Conservation (phyloP, 2,113 vertebrate species). For the Leptosomus discolor region DNA sequence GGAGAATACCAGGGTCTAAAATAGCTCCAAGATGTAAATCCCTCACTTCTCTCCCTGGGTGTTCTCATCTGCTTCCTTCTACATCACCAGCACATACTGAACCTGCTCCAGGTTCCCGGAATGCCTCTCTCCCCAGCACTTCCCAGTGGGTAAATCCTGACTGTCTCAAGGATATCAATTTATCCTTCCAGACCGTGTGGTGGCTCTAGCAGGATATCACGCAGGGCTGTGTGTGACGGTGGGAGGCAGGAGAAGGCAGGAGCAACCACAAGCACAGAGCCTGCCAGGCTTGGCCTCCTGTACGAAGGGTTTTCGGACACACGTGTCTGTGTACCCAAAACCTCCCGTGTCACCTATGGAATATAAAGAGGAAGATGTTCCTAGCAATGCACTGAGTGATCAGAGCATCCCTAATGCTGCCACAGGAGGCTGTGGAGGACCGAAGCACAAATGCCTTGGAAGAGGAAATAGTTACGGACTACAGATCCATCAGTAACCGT, state of each 20-base stretch:
- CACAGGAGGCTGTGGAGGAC: background rate
- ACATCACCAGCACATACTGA: background rate
- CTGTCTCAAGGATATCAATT: background rate
- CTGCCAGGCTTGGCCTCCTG: background rate
- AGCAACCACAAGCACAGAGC: background rate
- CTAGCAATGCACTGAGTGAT: background rate
- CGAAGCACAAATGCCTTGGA: background rate
- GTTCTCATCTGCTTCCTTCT: background rate
- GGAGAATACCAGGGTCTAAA: background rate
- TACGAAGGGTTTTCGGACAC: background rate
- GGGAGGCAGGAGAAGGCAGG: background rate
- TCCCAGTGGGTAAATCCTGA: background rate
- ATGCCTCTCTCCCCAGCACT: background rate
- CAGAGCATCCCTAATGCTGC: background rate
- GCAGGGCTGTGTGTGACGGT: background rate
- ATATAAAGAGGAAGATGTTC: background rate
- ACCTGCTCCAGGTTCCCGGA: background rate
- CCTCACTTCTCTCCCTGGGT: background rate
- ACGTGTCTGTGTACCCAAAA: background rate
- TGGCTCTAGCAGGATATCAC: background rate
- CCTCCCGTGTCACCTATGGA: background rate
- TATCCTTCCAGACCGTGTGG: background rate
- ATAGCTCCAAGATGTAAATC: background rate
- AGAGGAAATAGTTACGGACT: background rate
- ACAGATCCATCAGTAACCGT: background rate